phyloP scores from a whole-genome alignment of 2,888 invertebrate species.

The Kryphioiulus occultus region DNA sequence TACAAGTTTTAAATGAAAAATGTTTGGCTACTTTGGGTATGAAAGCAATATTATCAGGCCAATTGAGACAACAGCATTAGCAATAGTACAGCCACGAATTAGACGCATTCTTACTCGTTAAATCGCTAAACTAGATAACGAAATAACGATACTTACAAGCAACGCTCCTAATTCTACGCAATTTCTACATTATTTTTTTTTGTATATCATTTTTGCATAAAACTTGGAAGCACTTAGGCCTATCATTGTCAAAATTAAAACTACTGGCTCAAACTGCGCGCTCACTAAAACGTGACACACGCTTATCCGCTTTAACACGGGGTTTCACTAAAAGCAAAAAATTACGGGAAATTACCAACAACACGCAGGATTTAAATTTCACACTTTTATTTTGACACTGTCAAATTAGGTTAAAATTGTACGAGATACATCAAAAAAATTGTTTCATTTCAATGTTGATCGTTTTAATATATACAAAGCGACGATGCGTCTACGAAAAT shows the following conservation, averaged over 20 bases:
- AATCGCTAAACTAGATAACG: not conserved
- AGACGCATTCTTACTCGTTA: not conserved
- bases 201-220: not conserved
- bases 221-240: constrained; percentile 39
- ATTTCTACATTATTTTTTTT: not conserved
- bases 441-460: not conserved
- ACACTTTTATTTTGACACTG: not conserved
- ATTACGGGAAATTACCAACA: not conserved
- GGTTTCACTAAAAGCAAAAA: not conserved
- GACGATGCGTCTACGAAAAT: not conserved
- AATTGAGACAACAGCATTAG: not conserved
- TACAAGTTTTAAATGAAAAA: not conserved
- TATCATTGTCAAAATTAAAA: constrained; percentile 46
- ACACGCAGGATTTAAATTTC: not conserved
- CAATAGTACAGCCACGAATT: not conserved
- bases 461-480: not conserved
- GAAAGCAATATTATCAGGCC: not conserved
- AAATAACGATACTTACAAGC: not conserved
- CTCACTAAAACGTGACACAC: constrained; percentile 16
- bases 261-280: constrained; percentile 41
- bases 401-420: too few species aligned
- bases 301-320: not conserved
- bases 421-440: not conserved
- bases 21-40: not conserved
- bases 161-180: not conserved